Evolutionary conservation across 2,797 vertebrate genomes (phyloP).

Genomic region (Urocyon cinereoargenteus): DNA sequence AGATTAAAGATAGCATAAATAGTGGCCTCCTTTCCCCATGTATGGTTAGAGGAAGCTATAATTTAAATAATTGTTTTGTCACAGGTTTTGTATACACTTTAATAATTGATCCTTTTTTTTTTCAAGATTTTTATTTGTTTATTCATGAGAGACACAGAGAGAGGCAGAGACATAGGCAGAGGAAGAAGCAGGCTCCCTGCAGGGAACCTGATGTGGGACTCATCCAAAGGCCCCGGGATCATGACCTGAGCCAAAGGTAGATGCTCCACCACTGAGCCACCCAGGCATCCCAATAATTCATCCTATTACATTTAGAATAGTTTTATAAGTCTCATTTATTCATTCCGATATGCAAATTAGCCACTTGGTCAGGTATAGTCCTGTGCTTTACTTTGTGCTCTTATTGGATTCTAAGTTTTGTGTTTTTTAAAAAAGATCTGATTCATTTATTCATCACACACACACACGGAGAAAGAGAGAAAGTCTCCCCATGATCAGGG

Average conservation of each 20-base stretch:
- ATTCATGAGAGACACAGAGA: too few relatives aligned
- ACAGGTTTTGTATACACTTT: not conserved
- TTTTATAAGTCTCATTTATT: not conserved
- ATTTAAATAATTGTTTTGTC: not conserved
- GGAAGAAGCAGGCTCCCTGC: too few relatives aligned
- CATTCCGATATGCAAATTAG: not conserved
- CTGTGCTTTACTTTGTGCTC: not conserved
- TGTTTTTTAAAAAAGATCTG: too few relatives aligned
- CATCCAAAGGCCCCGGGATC: too few relatives aligned
- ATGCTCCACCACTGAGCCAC: too few relatives aligned
- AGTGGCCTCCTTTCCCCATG: not conserved
- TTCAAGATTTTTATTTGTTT: too few relatives aligned
- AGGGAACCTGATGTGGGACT: too few relatives aligned
- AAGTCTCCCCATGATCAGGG: too few relatives aligned
- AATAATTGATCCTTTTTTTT: not conserved
- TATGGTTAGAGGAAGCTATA: not conserved
- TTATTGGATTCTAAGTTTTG: not conserved
- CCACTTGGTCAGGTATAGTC: not conserved
- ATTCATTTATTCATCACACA: too few relatives aligned
- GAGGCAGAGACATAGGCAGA: too few relatives aligned
- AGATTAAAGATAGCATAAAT: not conserved
- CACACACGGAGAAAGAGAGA: too few relatives aligned
- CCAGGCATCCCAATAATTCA: not conserved
- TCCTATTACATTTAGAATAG: not conserved
- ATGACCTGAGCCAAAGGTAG: too few relatives aligned